A percentile compares a stretch with the other conserved stretches of the same genome.
Evolutionary conservation across 2,888 invertebrate genomes (phyloP).

Genomic region (Scaeva pyrastri): DNA sequence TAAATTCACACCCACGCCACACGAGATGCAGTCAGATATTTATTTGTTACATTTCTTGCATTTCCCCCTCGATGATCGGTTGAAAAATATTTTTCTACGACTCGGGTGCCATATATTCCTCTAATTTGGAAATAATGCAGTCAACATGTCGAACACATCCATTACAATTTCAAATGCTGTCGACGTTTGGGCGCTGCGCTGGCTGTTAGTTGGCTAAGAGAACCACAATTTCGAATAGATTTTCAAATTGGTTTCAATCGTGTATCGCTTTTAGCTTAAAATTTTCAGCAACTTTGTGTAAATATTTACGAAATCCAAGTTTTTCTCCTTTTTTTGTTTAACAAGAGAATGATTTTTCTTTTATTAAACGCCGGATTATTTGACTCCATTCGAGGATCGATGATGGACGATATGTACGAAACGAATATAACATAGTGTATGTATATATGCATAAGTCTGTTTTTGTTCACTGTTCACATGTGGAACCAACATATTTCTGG

Average conservation of each 20-base stretch:
- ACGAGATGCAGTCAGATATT: conserved; percentile 6
- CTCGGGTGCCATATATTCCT: conserved; percentile 7
- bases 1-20: conserved; percentile 32
- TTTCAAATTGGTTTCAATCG: conserved; percentile 15
- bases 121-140: conserved; percentile 25
- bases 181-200: conserved; percentile 3
- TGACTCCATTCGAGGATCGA: not conserved
- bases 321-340: conserved; percentile 21
- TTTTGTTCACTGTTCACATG: not conserved
- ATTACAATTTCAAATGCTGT: not conserved
- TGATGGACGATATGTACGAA: conserved; percentile 12
- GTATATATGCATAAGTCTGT: not conserved
- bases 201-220: conserved; percentile 38
- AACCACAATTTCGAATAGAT: conserved; percentile 47
- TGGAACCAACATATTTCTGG: conserved; percentile 10
- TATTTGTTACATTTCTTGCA: conserved; percentile 36
- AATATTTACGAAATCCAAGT: conserved; percentile 64
- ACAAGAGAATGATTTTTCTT: conserved; percentile 26
- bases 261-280: conserved; percentile 36
- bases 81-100: conserved; percentile 9
- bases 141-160: conserved; percentile 8
- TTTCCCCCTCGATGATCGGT: conserved; percentile 21
- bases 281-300: conserved; percentile 45
- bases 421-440: not conserved
- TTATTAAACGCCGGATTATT: conserved; percentile 27